Evolutionary conservation across 2,113 vertebrate genomes (phyloP).

Genomic region (Peromyscus leucopus): DNA sequence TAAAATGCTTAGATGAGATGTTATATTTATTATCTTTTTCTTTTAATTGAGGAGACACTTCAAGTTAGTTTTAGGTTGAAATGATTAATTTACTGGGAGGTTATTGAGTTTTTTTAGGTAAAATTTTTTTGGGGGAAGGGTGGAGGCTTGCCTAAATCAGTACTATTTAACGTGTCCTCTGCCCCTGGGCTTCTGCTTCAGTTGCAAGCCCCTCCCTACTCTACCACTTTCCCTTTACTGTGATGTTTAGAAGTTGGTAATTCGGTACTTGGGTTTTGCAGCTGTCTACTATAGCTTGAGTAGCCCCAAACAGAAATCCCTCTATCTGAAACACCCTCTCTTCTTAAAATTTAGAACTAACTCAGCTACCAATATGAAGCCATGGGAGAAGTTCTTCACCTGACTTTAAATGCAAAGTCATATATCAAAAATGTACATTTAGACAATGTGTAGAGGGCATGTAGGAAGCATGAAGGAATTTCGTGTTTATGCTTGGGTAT

Average conservation of each 20-base stretch:
- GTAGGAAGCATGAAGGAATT: not conserved
- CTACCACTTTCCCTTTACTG: not conserved
- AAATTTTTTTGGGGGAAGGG: not conserved
- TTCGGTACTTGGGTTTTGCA: not conserved
- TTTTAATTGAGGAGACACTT: constrained; percentile 20
- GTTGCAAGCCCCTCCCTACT: not conserved
- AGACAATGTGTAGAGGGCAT: not conserved
- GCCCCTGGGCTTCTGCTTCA: not conserved
- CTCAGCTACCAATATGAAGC: not conserved
- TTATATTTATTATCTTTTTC: not conserved
- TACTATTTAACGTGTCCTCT: not conserved
- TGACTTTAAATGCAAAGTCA: not conserved
- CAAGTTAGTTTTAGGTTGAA: not conserved
- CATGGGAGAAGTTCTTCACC: not conserved
- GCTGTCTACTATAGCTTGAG: not conserved
- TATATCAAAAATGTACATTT: not conserved
- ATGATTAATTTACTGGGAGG: constrained; percentile 4
- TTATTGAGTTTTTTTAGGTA: constrained; percentile 25
- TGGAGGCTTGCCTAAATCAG: not conserved
- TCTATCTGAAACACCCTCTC: not conserved
- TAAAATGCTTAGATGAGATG: constrained; percentile 1
- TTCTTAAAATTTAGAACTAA: not conserved
- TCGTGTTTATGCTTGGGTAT: not conserved
- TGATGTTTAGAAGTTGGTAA: not conserved
- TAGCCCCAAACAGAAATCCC: not conserved